These are phyloP conservation scores for Xanthia togata DNA, from an alignment of 2,888 invertebrate genomes.

Conservation along the genomic window DNA sequence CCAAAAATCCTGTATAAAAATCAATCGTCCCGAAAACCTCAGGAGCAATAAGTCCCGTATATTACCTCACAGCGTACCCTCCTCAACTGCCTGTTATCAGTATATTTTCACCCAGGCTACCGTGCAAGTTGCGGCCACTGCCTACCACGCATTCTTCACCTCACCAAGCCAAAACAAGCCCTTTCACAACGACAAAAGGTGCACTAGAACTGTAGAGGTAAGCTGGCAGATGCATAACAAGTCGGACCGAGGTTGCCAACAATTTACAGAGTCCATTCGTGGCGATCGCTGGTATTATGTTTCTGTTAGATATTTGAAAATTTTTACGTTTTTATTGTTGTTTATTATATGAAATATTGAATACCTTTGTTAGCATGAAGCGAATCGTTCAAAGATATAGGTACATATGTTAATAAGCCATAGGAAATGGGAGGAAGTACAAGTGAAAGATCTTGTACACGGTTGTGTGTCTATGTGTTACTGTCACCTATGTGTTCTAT, in stretches of 20 bases:
- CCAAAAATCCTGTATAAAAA: conserved; percentile 33
- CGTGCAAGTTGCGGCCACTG: conserved; percentile 66
- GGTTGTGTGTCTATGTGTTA: background rate
- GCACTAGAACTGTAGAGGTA: conserved; percentile 29
- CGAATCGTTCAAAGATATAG: background rate
- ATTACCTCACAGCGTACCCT: conserved; percentile 59
- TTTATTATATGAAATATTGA: conserved; percentile 17
- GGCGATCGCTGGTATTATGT: conserved; percentile 71
- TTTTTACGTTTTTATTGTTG: conserved; percentile 48
- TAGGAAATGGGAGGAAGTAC: background rate
- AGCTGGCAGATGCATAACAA: conserved; percentile 70
- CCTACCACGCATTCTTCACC: conserved; percentile 45
- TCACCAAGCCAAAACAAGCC: conserved; percentile 27
- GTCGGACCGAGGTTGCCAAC: conserved; percentile 71
- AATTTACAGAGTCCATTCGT: conserved; percentile 75
- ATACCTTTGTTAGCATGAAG: conserved; percentile 9
- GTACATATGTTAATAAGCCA: background rate
- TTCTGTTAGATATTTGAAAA: conserved; percentile 62
- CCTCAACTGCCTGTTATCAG: conserved; percentile 64
- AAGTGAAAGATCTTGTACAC: background rate
- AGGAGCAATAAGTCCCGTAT: conserved; percentile 55
- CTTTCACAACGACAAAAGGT: conserved; percentile 41
- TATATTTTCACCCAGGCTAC: conserved; percentile 67
- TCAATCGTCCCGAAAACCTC: conserved; percentile 51
- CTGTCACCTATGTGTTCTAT: background rate